These are phyloP conservation scores for Martes flavigula DNA, from an alignment of 2,797 vertebrate species.

Conservation along the genomic window DNA sequence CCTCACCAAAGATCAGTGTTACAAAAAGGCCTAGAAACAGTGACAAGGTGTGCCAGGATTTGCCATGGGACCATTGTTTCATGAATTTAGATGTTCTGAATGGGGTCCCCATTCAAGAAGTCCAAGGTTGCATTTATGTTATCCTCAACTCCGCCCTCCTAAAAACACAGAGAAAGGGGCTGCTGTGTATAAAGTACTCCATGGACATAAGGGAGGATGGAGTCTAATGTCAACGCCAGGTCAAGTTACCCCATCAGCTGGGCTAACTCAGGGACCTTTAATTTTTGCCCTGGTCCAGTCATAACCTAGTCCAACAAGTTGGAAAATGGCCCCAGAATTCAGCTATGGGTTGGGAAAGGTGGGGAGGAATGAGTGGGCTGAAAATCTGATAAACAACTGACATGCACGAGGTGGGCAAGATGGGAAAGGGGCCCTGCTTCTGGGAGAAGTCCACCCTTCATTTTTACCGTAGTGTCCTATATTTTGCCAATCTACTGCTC, in stretches of 20 bases:
- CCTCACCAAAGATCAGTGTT: neutral
- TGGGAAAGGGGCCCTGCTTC: conserved; percentile 92
- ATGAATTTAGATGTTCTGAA: conserved; percentile 1
- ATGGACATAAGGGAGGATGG: neutral
- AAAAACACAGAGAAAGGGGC: neutral
- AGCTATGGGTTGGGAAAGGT: conserved; percentile 11
- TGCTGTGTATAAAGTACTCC: neutral
- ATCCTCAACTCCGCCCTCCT: neutral
- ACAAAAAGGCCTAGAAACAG: conserved; percentile 46
- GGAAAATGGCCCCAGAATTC: conserved; percentile 54
- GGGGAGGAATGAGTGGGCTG: conserved; percentile 47
- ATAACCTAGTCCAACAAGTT: conserved; percentile 33
- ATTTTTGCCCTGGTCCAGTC: conserved; percentile 31
- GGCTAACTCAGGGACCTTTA: neutral
- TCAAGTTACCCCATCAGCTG: neutral
- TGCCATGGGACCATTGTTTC: conserved; percentile 27
- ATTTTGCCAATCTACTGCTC: conserved; percentile 99
- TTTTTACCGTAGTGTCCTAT: conserved; percentile 98
- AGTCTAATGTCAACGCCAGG: neutral
- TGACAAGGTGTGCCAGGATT: conserved; percentile 75
- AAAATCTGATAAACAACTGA: conserved; percentile 82
- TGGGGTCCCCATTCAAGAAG: neutral
- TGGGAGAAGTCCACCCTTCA: conserved; percentile 85
- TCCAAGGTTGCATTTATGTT: neutral
- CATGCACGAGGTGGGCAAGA: conserved; percentile 83